A percentile compares a stretch with the other conserved stretches of the same genome.
Evolutionary conservation across 2,797 vertebrate species (phyloP).

Genomic region (Anniella stebbinsi): DNA sequence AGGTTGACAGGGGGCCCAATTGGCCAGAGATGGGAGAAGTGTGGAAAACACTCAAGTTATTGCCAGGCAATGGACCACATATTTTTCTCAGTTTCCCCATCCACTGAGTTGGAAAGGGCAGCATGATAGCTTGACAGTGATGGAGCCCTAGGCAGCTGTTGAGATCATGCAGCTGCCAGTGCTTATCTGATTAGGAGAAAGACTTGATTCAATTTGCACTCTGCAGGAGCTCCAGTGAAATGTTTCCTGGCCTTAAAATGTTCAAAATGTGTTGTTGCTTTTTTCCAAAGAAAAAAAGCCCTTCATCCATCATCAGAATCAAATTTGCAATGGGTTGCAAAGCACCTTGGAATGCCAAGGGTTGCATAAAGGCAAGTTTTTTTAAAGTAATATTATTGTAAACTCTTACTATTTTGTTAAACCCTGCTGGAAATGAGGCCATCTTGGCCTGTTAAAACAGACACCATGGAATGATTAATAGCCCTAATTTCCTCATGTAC

Average conservation of each 20-base stretch:
- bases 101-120: not conserved
- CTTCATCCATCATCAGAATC: conserved; percentile 43
- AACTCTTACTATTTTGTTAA: conserved; percentile 71
- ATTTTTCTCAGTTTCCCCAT: conserved; percentile 3
- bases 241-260: conserved; percentile 23
- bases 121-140: not conserved
- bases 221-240: not conserved
- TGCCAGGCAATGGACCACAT: conserved; percentile 18
- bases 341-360: conserved; percentile 57
- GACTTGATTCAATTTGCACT: not conserved
- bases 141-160: not conserved
- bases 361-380: conserved; percentile 55
- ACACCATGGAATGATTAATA: conserved; percentile 71
- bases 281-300: conserved; percentile 16
- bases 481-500: conserved; percentile 74
- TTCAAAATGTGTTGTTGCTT: conserved; percentile 39
- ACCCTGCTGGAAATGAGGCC: conserved; percentile 67
- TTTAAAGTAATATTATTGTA: conserved; percentile 41
- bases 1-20: not conserved
- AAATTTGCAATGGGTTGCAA: conserved; percentile 56
- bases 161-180: not conserved
- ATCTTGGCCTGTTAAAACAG: conserved; percentile 72
- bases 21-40: not conserved
- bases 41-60: conserved; percentile 15
- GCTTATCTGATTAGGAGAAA: not conserved